These are phyloP conservation scores for Vidua macroura DNA, from an alignment of 2,113 vertebrate species.

Conservation along the genomic window DNA sequence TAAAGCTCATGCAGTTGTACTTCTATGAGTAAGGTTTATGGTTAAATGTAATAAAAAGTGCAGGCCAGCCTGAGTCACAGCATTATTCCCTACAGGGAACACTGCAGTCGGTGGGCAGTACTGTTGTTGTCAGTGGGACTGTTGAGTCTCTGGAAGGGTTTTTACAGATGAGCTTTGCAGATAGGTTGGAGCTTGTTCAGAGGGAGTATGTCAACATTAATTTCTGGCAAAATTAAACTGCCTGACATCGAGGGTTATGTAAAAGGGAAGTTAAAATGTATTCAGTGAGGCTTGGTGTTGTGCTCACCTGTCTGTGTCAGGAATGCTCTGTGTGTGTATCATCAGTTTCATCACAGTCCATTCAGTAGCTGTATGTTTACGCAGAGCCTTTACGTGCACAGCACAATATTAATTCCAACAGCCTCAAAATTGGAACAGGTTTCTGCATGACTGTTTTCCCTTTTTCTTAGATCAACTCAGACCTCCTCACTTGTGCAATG, in stretches of 20 bases:
- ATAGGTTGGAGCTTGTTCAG: not conserved
- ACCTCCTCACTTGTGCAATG: not conserved
- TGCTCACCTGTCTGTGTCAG: not conserved
- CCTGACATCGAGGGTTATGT: not conserved
- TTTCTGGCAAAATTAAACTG: not conserved
- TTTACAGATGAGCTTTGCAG: not conserved
- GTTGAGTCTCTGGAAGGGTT: not conserved
- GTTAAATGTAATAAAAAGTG: not conserved
- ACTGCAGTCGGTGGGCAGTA: not conserved
- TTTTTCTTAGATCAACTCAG: not conserved
- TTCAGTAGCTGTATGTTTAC: not conserved
- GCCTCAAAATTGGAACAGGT: not conserved
- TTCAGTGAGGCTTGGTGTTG: not conserved
- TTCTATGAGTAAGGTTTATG: constrained; percentile 4
- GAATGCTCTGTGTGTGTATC: not conserved
- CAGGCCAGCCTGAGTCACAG: not conserved
- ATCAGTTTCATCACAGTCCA: not conserved
- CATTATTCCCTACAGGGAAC: not conserved
- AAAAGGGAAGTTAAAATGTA: not conserved
- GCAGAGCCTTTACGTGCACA: not conserved
- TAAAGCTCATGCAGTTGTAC: not conserved
- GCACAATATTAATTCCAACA: not conserved
- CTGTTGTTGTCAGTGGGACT: not conserved
- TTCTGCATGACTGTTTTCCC: not conserved
- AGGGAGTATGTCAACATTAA: not conserved